Evolutionary conservation across 2,797 vertebrate species (phyloP).

Genomic region (Dryobates pubescens): DNA sequence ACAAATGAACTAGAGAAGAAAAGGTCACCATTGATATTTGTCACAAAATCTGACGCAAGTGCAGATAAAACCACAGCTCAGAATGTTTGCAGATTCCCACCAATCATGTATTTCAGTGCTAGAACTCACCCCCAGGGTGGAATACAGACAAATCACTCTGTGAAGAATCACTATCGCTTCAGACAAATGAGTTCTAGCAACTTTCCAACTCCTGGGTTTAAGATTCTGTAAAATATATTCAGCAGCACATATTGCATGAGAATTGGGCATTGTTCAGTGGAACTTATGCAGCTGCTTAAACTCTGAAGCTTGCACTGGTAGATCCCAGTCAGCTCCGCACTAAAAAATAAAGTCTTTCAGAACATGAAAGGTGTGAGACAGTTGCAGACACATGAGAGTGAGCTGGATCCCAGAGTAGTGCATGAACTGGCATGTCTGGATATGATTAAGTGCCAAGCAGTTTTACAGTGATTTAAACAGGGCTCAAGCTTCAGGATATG

Average conservation of each 20-base stretch:
- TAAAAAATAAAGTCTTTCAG: neutral
- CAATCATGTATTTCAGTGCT: neutral
- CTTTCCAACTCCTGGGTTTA: neutral
- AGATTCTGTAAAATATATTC: neutral
- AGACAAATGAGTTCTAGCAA: neutral
- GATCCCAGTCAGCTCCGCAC: neutral
- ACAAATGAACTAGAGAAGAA: neutral
- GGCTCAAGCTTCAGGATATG: constrained; percentile 40
- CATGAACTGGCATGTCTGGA: constrained; percentile 11
- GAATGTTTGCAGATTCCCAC: neutral
- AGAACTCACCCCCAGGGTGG: neutral
- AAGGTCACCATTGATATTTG: neutral
- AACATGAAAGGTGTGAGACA: neutral
- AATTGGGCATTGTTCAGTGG: neutral
- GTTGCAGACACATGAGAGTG: neutral
- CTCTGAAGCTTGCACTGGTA: neutral
- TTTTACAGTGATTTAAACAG: constrained; percentile 31
- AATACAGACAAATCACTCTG: neutral
- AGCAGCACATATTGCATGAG: neutral
- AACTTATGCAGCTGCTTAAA: neutral
- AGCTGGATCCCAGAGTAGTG: neutral
- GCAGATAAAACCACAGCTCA: neutral
- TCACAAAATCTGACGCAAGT: neutral
- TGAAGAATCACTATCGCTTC: neutral
- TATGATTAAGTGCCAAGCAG: constrained; percentile 4